Evolutionary conservation across 1,140 invertebrate species (phyloP).

Genomic region (Akabosia matsudoensis): DNA sequence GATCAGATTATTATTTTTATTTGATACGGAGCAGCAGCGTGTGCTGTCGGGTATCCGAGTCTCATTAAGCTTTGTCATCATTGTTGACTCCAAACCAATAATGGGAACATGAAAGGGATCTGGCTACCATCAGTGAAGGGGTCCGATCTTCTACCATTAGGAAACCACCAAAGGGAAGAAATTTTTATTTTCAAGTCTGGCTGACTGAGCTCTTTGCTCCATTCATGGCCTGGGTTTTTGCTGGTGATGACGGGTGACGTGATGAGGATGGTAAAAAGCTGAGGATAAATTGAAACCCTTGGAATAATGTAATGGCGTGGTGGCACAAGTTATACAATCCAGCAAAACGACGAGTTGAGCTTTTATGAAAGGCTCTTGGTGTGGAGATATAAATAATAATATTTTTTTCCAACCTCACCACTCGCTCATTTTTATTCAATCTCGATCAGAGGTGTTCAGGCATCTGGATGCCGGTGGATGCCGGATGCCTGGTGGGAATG

Average conservation of each 20-base stretch:
- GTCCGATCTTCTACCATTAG: constrained; percentile 10
- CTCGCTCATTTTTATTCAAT: no score
- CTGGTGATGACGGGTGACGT: background rate
- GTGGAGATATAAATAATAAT: no score
- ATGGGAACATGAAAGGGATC: background rate
- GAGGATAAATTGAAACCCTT: background rate
- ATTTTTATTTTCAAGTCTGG: background rate
- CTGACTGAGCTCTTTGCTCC: background rate
- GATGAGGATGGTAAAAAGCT: background rate
- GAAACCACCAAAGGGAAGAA: constrained; percentile 11
- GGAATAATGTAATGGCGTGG: background rate
- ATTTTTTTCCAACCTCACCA: background rate
- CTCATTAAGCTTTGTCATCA: background rate
- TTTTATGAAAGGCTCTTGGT: no score
- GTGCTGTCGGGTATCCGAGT: no score
- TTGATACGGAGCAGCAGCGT: no score
- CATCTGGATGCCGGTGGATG: no score
- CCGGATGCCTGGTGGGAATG: no score
- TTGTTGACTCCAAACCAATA: constrained; percentile 1
- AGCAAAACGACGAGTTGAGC: no score
- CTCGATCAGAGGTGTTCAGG: no score
- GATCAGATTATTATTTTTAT: no score
- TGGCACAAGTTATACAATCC: background rate
- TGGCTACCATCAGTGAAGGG: no score
- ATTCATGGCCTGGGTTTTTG: background rate